Conservation (phyloP, 1,140 invertebrate genomes). For the Eurosta solidaginis region DNA sequence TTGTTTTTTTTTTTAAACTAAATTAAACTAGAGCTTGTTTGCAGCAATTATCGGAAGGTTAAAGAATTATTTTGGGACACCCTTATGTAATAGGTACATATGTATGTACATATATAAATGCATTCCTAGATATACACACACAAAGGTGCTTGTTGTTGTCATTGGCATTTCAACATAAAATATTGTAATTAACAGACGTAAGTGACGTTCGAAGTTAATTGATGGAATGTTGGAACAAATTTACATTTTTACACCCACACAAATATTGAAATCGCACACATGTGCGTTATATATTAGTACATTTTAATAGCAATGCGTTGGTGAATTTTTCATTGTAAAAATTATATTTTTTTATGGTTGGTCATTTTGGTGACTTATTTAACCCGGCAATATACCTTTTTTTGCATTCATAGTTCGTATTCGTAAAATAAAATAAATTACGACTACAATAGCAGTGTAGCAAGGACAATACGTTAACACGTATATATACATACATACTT, state of each 20-base stretch:
- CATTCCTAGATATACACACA: neutral
- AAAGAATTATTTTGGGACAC: too few species aligned
- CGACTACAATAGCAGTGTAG: neutral
- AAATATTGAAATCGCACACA: neutral
- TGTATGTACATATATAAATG: neutral
- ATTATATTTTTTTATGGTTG: neutral
- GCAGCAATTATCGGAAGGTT: too few species aligned
- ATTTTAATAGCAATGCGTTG: neutral
- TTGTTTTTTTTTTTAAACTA: too few species aligned
- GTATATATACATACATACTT: neutral
- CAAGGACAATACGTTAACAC: neutral
- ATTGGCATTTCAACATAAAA: slow-evolving; percentile 17
- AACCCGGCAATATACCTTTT: neutral
- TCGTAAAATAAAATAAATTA: slow-evolving; percentile 25
- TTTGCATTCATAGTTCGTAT: neutral
- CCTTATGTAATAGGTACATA: neutral
- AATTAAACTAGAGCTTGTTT: too few species aligned
- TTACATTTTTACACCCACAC: neutral
- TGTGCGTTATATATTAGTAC: neutral
- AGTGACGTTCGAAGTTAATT: slow-evolving; percentile 27
- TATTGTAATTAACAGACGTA: slow-evolving; percentile 28
- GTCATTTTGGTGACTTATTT: slow-evolving; percentile 9
- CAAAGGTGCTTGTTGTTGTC: neutral
- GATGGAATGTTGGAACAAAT: slow-evolving; percentile 5
- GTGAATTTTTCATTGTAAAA: neutral